Conservation (phyloP, 2,888 invertebrate species). For the Polymixis flavicincta region DNA sequence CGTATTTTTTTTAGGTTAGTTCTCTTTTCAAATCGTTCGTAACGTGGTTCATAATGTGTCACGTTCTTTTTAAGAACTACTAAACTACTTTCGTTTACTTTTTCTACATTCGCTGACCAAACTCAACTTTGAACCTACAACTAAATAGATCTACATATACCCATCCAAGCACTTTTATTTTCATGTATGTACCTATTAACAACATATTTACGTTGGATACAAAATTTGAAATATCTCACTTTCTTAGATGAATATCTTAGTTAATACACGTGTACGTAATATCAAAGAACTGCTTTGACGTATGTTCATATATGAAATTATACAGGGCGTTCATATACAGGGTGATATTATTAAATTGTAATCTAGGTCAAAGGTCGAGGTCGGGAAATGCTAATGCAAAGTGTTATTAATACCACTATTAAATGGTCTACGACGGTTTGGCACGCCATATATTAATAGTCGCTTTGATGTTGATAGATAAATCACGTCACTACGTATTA, state of each 20-base stretch:
- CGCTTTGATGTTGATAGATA: slow-evolving; percentile 39
- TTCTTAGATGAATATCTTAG: slow-evolving; percentile 18
- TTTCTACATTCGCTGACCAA: too few relatives aligned
- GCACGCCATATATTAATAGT: slow-evolving; percentile 53
- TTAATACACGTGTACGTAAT: slow-evolving; percentile 12
- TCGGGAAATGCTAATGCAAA: slow-evolving; percentile 37
- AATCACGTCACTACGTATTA: slow-evolving; percentile 34
- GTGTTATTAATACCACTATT: slow-evolving; percentile 41
- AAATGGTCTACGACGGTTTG: slow-evolving; percentile 45
- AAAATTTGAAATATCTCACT: slow-evolving; percentile 7
- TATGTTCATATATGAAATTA: slow-evolving; percentile 4
- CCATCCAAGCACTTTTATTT: neutral
- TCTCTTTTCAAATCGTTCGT: neutral
- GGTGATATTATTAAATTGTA: slow-evolving; percentile 39
- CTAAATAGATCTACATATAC: too few relatives aligned
- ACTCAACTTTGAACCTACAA: too few relatives aligned
- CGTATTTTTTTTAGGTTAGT: too few relatives aligned
- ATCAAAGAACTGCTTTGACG: slow-evolving; percentile 42
- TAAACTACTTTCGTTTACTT: neutral
- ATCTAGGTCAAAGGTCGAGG: slow-evolving; percentile 62
- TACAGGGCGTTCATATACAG: neutral
- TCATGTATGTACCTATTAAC: neutral
- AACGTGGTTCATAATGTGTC: neutral
- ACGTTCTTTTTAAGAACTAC: neutral
- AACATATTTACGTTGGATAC: neutral